Evolutionary conservation across 2,797 vertebrate species (phyloP), one percentile per base, ranked within the genome.

Genomic region (Poeciliopsis gracilis): DNA sequence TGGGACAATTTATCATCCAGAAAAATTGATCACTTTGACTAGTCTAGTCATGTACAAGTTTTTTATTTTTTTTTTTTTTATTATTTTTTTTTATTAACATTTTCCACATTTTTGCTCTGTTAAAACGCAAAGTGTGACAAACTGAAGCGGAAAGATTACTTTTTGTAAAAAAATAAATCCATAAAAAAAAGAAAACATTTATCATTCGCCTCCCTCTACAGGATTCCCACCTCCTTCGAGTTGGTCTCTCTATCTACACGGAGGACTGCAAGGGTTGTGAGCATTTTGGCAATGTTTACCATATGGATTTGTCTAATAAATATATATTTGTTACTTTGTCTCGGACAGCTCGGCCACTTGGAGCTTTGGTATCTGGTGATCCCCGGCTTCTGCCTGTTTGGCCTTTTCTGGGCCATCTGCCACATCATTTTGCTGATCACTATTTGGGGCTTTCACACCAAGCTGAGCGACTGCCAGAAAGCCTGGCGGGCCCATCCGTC

Each of bases 391-490:
- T 97, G 96, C 79, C 93, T 99, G 91, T 99, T 99, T 88, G 97
- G 98, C 74, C 94, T 99, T 88, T 98, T 99, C 91, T 99, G 98
- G 98, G 92, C 96, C 90, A 94, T 99, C 89, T 99, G 97, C 90
- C 98, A 99, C 79, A 87, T 98, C 41, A 97, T 99, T 92, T 96
- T 99, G 91, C 94, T 99, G 81, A 96, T 98, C 93, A 98, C 98
- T 30, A 95, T 99, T 25, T 99, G 98, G 98, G 98, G 98, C 78
- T 99, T 99, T 93, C 97, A 99, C 94, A 97, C 96, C 36, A 99
- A 99, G 92, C 90, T 99, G 74, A 98, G 92, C 28, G 97, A 99
- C 79, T 99, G 98, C 91, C 98, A 99, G 95, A 97, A 94, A 86
- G 92, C 97, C 0, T 98, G 96, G 92, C 95, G 94, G 23, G 92